Evolutionary conservation across 2,113 vertebrate genomes (phyloP).

Genomic region (Albula glossodonta): DNA sequence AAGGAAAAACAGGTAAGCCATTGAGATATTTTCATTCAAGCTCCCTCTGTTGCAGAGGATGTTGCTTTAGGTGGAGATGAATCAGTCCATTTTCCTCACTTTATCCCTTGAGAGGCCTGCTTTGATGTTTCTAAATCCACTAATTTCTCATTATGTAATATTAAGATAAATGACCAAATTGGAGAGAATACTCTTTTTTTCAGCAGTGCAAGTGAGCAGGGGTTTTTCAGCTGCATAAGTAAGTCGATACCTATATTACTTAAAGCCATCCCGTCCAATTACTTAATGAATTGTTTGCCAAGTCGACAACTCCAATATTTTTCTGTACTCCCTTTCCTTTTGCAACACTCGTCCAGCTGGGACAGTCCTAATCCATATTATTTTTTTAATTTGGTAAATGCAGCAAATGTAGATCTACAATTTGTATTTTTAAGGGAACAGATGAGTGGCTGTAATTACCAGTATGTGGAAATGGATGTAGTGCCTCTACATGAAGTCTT

Average conservation of each 20-base stretch:
- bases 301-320: neutral
- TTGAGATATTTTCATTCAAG: conserved; percentile 57
- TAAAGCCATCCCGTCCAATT: no score
- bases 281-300: neutral
- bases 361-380: no score
- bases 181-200: neutral
- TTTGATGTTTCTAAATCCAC: neutral
- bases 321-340: neutral
- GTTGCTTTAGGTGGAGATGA: conserved; percentile 34
- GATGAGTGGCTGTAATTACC: neutral
- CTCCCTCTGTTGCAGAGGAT: conserved; percentile 37
- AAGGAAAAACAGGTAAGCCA: conserved; percentile 51
- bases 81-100: conserved; percentile 41
- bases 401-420: no score
- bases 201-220: no score
- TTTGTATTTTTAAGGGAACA: neutral
- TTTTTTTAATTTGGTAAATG: no score
- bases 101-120: conserved; percentile 11
- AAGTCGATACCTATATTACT: no score
- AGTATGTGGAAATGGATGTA: neutral
- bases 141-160: conserved; percentile 9
- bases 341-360: no score
- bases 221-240: no score
- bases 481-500: no score
- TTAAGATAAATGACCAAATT: conserved; percentile 15